These are phyloP conservation scores for Philantomba maxwellii DNA, from an alignment of 2,113 vertebrate genomes.

Conservation along the genomic window DNA sequence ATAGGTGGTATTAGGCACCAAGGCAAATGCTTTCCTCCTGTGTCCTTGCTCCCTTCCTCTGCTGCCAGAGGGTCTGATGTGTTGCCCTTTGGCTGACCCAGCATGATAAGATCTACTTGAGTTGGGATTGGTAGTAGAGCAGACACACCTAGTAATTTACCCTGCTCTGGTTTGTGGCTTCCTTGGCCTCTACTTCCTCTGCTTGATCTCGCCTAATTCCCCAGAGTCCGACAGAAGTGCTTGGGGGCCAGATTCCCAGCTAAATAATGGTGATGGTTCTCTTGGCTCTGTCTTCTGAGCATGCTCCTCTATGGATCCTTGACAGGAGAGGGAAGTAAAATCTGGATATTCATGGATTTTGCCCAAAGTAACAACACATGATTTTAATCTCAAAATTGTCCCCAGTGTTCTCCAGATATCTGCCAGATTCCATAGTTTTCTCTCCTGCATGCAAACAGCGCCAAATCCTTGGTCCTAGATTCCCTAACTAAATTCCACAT, in stretches of 20 bases:
- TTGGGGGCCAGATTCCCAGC: background rate
- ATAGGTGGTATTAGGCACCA: background rate
- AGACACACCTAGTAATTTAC: background rate
- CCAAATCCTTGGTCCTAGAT: slow-evolving; percentile 10
- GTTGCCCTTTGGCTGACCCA: background rate
- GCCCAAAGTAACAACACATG: background rate
- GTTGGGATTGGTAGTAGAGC: background rate
- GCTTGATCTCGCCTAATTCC: background rate
- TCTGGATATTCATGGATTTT: background rate
- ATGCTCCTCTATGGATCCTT: background rate
- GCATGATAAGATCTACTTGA: background rate
- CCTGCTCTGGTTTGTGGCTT: background rate
- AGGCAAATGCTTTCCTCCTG: background rate
- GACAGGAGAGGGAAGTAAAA: background rate
- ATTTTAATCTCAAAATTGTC: slow-evolving; percentile 31
- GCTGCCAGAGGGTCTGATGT: background rate
- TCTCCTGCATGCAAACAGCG: background rate
- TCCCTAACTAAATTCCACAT: background rate
- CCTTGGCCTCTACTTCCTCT: background rate
- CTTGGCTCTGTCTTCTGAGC: background rate
- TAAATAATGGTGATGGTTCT: background rate
- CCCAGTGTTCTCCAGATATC: background rate
- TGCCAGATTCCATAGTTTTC: slow-evolving; percentile 5
- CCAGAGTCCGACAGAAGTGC: background rate
- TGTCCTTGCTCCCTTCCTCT: background rate